Percentiles rank a stretch among this genome's conserved stretches.
phyloP scores from a whole-genome alignment of 2,888 invertebrate species.

The Cosmorhoe ocellata region DNA sequence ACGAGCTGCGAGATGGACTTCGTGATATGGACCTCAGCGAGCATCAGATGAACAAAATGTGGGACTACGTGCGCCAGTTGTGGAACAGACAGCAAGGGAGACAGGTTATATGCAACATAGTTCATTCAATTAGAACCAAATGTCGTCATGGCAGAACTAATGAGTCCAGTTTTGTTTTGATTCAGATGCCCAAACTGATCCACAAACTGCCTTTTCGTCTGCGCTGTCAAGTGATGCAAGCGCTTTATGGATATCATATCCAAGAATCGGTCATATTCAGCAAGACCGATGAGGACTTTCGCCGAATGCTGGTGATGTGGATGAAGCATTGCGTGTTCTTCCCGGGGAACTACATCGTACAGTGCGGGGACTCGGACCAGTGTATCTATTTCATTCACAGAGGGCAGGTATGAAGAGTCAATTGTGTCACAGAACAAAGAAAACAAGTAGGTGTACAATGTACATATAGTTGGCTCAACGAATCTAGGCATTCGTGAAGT shows the following conservation, averaged over 20 bases:
- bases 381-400: slow-evolving; percentile 82
- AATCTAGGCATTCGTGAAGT: no score
- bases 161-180: no score
- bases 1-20: slow-evolving; percentile 75
- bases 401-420: slow-evolving; percentile 64
- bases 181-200: slow-evolving; percentile 66
- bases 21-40: slow-evolving; percentile 73
- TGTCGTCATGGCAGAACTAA: no score
- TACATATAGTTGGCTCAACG: no score
- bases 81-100: slow-evolving; percentile 79
- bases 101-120: slow-evolving; percentile 69
- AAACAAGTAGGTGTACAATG: no score
- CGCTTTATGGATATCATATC: slow-evolving; percentile 76
- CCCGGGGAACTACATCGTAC: slow-evolving; percentile 80
- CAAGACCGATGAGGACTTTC: slow-evolving; percentile 72
- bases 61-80: slow-evolving; percentile 76
- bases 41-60: slow-evolving; percentile 79
- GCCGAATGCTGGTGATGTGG: slow-evolving; percentile 75
- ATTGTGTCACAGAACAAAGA: no score
- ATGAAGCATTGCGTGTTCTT: slow-evolving; percentile 78
- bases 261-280: slow-evolving; percentile 75
- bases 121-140: no score
- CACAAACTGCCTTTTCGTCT: slow-evolving; percentile 69
- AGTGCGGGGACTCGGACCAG: slow-evolving; percentile 79
- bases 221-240: slow-evolving; percentile 74